phyloP scores from a whole-genome alignment of 1,140 invertebrate species.

The Atta texana region DNA sequence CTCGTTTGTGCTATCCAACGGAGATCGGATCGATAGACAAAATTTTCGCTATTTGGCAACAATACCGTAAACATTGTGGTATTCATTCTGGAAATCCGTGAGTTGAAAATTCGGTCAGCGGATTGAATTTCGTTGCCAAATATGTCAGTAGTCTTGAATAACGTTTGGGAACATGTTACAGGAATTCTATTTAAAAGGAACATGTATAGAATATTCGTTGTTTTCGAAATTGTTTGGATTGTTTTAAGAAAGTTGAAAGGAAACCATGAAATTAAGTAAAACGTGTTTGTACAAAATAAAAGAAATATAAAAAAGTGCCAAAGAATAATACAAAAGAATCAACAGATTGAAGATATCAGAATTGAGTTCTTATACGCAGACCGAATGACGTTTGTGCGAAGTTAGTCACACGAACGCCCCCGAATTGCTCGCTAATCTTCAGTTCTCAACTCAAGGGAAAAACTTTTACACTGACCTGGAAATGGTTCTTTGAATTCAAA shows the following conservation, averaged over 20 bases:
- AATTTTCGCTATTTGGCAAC: conserved; percentile 55
- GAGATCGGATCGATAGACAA: conserved; percentile 41
- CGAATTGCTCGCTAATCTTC: conserved; percentile 30
- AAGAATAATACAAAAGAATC: not conserved
- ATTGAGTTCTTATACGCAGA: not conserved
- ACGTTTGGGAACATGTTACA: conserved; percentile 25
- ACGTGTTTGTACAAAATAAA: not conserved
- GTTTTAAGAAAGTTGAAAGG: not conserved
- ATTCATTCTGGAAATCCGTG: conserved; percentile 54
- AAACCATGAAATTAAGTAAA: conserved; percentile 13
- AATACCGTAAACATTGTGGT: conserved; percentile 57
- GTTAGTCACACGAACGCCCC: not conserved
- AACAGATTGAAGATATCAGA: not conserved
- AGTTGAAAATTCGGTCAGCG: conserved; percentile 60
- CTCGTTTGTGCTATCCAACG: not conserved
- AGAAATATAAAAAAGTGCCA: no score
- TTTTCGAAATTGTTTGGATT: not conserved
- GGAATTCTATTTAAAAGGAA: conserved; percentile 24
- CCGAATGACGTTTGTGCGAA: not conserved
- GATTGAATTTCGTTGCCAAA: conserved; percentile 62
- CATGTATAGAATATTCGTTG: conserved; percentile 7
- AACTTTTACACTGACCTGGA: conserved; percentile 14
- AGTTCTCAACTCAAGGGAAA: not conserved
- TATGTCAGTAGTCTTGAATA: conserved; percentile 53
- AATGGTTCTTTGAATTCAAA: not conserved